Evolutionary conservation across 2,888 invertebrate species (phyloP), one percentile per base, ranked within the genome.

Genomic region (Aricia artaxerxes): DNA sequence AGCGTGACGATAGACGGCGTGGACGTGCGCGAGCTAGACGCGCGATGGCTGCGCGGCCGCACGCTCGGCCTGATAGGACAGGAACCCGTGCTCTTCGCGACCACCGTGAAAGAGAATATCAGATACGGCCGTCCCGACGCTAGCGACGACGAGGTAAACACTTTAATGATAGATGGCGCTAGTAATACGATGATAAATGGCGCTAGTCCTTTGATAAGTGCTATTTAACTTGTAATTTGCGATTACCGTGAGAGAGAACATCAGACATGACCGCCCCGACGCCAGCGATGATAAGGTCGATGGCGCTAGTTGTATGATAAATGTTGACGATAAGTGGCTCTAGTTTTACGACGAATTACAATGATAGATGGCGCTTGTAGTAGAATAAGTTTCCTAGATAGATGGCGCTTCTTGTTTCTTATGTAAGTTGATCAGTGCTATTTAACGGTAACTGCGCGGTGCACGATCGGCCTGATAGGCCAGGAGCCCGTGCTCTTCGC

Each of bases 401-500:
- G 98, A 98, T 86, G 97, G 97, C 0, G 88, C 49, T 49, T 49
- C 49, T 49, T 11, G 49, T 49, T 49, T 95, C 86, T 91, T 98
- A 0, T 92, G 95, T 73, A 91, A 95, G 0, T 89, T 98, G 80
- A 97, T 98, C 88, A 24, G 96, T 97, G 1, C 40, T 5, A 5
- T 40, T 40, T 5, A 40, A 40, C 95, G 96, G 69, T 99, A 5
- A 5, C 40, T 49, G 49, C 49, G 49, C 49, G 49, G 2, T 9
- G 49, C 49, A 49, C 11, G 49, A 9, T 11, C 49, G 49, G 49
- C 1, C 49, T 49, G 82, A 99, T 99, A 81, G 97, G 98, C 87
- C 99, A 99, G 91, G 99, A 99, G 88, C 99, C 99, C 0, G 96
- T 98, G 73, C 90, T 99, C 57, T 99, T 99, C 93, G 98, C 98